phyloP scores from a whole-genome alignment of 2,888 invertebrate genomes.

The Nymphalis urticae region DNA sequence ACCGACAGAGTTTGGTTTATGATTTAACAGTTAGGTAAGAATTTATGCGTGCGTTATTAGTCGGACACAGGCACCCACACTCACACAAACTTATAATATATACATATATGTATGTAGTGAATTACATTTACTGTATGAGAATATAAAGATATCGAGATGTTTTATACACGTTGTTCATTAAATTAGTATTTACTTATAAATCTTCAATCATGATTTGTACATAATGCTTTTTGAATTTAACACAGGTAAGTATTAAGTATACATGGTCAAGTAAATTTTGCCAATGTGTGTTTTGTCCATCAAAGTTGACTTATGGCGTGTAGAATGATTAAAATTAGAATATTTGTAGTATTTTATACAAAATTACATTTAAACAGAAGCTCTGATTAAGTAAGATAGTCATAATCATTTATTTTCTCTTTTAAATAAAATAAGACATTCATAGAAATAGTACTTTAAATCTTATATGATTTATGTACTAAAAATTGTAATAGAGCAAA shows the following conservation, averaged over 20 bases:
- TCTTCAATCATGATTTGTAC: not conserved
- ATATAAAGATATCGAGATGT: not conserved
- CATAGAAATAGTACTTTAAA: not conserved
- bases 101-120: too few species aligned
- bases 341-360: slow-evolving; percentile 7
- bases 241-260: not conserved
- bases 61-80: too few species aligned
- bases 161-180: not conserved
- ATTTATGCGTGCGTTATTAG: too few species aligned
- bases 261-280: not conserved
- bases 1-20: too few species aligned
- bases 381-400: slow-evolving; percentile 1
- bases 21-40: too few species aligned
- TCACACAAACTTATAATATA: too few species aligned
- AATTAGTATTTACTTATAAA: not conserved
- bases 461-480: not conserved
- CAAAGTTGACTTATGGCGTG: not conserved
- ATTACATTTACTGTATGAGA: too few species aligned
- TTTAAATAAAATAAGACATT: not conserved
- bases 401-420: not conserved
- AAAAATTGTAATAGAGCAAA: not conserved
- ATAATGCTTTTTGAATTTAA: not conserved
- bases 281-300: not conserved
- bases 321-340: not conserved
- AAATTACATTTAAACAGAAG: not conserved